Percentiles rank a stretch among this genome's conserved stretches.
These are phyloP conservation scores for Eristalinus sepulchralis DNA, from an alignment of 2,888 invertebrate genomes.

Conservation along the genomic window DNA sequence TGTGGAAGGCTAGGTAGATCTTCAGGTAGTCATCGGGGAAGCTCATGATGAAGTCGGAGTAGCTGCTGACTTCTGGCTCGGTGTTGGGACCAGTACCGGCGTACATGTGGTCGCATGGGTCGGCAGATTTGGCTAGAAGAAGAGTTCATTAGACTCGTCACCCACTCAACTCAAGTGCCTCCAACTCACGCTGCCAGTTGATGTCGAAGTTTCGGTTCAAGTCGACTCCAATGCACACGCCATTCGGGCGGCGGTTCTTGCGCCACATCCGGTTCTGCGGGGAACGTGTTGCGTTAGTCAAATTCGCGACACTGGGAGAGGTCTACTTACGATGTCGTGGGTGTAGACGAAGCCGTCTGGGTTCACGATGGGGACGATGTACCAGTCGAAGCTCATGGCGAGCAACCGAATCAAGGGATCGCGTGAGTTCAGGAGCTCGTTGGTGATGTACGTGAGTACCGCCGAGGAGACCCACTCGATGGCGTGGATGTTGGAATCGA, in stretches of 20 bases:
- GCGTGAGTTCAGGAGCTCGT: conserved; percentile 84
- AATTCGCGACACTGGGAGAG: no score
- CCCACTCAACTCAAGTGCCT: background rate
- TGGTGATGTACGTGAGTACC: conserved; percentile 86
- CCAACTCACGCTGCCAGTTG: conserved; percentile 74
- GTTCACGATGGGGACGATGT: conserved; percentile 87
- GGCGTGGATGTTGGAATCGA: conserved; percentile 85
- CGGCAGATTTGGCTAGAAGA: conserved; percentile 80
- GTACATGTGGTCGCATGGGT: conserved; percentile 79
- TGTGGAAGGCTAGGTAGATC: conserved; percentile 84
- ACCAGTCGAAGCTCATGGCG: conserved; percentile 87
- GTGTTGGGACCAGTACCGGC: conserved; percentile 83
- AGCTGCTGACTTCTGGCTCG: conserved; percentile 82
- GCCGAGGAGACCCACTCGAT: conserved; percentile 89
- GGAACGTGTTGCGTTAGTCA: background rate
- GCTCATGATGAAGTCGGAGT: conserved; percentile 81
- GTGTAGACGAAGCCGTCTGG: conserved; percentile 88
- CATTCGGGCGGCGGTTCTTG: conserved; percentile 83
- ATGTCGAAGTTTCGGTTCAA: conserved; percentile 77
- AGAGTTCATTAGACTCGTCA: background rate
- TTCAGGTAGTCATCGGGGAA: conserved; percentile 77
- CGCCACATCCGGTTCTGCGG: conserved; percentile 84
- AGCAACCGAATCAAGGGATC: conserved; percentile 82
- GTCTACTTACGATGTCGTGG: conserved; percentile 82
- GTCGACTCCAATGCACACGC: conserved; percentile 77